Conservation (phyloP, 2,113 vertebrate species). For the Istiophorus platypterus region DNA sequence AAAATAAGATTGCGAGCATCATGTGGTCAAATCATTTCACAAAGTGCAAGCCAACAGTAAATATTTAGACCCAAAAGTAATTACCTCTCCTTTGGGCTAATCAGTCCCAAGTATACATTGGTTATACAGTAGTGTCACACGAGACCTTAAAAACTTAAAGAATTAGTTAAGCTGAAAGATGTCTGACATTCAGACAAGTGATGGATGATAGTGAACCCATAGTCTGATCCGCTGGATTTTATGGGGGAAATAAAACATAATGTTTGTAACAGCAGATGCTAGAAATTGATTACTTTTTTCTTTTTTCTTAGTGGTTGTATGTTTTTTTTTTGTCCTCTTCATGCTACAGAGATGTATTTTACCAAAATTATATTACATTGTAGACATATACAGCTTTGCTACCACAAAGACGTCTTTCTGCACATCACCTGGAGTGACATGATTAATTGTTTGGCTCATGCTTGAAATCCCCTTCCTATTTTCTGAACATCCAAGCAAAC, state of each 20-base stretch:
- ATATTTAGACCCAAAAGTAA: conserved; percentile 8
- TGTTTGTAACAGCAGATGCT: neutral
- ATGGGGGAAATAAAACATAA: neutral
- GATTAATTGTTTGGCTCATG: neutral
- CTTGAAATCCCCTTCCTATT: neutral
- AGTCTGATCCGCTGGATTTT: neutral
- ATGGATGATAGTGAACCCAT: neutral
- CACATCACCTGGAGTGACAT: neutral
- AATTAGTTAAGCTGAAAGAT: neutral
- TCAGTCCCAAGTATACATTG: conserved; percentile 3
- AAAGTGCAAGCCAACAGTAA: conserved; percentile 23
- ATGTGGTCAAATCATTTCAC: conserved; percentile 6
- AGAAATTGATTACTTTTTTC: neutral
- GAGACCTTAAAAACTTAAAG: neutral
- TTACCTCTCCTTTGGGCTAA: neutral
- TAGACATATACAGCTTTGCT: neutral
- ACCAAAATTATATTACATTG: neutral
- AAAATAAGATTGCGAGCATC: conserved; percentile 27
- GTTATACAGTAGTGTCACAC: neutral
- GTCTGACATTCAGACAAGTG: neutral
- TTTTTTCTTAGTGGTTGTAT: no score
- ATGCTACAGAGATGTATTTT: neutral
- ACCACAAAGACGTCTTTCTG: neutral
- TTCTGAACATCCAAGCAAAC: neutral
- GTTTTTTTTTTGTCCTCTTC: neutral